Conservation (phyloP, 1,140 invertebrate species). For the Lepidurus arcticus region DNA sequence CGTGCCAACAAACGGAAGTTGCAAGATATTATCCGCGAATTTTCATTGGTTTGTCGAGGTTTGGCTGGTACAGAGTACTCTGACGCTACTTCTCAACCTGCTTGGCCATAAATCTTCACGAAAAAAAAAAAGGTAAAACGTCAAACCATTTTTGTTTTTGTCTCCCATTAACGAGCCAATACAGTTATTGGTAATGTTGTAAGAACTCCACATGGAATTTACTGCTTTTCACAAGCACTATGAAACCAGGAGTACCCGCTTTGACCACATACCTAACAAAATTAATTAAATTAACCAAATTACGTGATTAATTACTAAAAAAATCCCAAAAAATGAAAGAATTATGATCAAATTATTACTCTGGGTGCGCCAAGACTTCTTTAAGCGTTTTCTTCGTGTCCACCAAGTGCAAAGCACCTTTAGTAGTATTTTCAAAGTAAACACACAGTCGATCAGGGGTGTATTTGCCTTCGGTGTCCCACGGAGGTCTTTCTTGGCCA, state of each 20-base stretch:
- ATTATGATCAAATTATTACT: constrained; percentile 45
- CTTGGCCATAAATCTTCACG: not conserved
- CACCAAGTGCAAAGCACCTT: constrained; percentile 57
- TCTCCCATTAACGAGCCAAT: constrained; percentile 14
- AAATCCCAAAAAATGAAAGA: not conserved
- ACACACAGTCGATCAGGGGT: constrained; percentile 59
- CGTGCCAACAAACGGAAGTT: constrained; percentile 51
- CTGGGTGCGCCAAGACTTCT: constrained; percentile 57
- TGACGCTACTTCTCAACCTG: constrained; percentile 39
- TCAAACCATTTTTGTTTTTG: not conserved
- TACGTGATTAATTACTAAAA: too few relatives aligned
- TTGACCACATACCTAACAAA: constrained; percentile 48
- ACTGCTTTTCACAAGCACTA: constrained; percentile 48
- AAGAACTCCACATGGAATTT: constrained; percentile 43
- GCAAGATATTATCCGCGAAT: constrained; percentile 52
- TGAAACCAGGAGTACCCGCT: constrained; percentile 51
- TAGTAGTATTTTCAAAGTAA: constrained; percentile 70
- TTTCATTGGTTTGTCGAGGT: constrained; percentile 53
- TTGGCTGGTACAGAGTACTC: constrained; percentile 50
- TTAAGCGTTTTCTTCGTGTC: constrained; percentile 54
- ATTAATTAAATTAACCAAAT: constrained; percentile 29
- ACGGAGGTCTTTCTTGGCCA: constrained; percentile 56
- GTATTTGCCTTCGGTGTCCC: constrained; percentile 70
- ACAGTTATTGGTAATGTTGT: constrained; percentile 34
- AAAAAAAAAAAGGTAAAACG: not conserved